phyloP scores from a whole-genome alignment of 2,797 vertebrate species.

The Clamator glandarius region DNA sequence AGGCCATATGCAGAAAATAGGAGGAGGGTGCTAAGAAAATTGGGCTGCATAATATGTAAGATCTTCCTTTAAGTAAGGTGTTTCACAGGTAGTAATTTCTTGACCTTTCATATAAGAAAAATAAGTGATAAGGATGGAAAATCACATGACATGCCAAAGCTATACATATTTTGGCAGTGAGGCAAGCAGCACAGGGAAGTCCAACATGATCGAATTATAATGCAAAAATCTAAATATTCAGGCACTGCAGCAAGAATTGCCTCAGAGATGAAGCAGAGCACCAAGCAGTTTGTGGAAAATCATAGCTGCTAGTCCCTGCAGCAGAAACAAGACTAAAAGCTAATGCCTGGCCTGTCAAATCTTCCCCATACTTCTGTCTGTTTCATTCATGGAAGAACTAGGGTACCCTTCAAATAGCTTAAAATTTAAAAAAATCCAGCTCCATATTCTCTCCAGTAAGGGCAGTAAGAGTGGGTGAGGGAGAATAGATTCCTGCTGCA shows the following conservation, averaged over 20 bases:
- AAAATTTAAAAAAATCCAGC: not conserved
- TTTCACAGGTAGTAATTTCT: not conserved
- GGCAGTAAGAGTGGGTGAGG: not conserved
- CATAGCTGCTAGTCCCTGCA: not conserved
- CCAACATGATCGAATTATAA: not conserved
- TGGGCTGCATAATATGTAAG: not conserved
- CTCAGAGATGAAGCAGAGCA: not conserved
- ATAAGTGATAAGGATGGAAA: not conserved
- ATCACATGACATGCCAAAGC: not conserved
- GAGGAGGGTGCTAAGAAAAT: not conserved
- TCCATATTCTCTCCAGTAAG: not conserved
- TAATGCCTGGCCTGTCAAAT: not conserved
- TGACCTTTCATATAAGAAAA: not conserved
- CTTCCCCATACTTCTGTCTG: not conserved
- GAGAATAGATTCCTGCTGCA: not conserved
- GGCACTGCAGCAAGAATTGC: not conserved
- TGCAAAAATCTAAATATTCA: not conserved
- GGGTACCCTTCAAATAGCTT: not conserved
- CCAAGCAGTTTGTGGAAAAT: not conserved
- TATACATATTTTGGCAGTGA: not conserved
- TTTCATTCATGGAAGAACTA: not conserved
- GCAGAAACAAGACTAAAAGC: not conserved
- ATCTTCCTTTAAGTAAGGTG: not conserved
- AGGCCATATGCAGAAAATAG: not conserved
- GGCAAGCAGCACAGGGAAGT: not conserved